These are phyloP conservation scores for Drosophila pallidifrons DNA, from an alignment of 1,140 invertebrate species.

Conservation along the genomic window DNA sequence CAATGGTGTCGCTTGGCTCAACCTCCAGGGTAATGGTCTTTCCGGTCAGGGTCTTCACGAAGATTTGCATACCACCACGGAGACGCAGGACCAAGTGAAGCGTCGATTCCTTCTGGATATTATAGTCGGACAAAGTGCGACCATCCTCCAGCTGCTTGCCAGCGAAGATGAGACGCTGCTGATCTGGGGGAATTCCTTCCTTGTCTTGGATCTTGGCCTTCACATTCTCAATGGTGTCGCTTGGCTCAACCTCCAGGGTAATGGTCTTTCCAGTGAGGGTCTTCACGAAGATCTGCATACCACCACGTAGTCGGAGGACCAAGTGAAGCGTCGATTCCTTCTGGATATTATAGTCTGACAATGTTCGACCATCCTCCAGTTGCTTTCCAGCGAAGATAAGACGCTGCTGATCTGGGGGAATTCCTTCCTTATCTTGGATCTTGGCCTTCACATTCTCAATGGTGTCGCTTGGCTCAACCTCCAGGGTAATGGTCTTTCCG, in stretches of 20 bases:
- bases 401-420: conserved; percentile 90
- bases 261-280: conserved; percentile 92
- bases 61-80: conserved; percentile 61
- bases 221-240: conserved; percentile 94
- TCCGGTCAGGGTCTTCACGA: conserved; percentile 93
- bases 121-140: conserved; percentile 92
- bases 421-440: conserved; percentile 91
- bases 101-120: conserved; percentile 96
- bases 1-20: conserved; percentile 92
- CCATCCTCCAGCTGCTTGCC: conserved; percentile 93
- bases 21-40: conserved; percentile 94
- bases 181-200: conserved; percentile 90
- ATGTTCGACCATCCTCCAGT: conserved; percentile 91
- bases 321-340: conserved; percentile 96
- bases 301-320: conserved; percentile 92
- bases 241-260: conserved; percentile 92
- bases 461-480: conserved; percentile 92
- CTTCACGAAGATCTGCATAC: conserved; percentile 73
- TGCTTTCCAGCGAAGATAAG: conserved; percentile 92
- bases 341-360: conserved; percentile 94
- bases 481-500: conserved; percentile 93
- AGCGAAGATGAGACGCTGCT: conserved; percentile 91
- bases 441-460: conserved; percentile 94
- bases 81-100: conserved; percentile 92
- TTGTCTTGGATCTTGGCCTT: conserved; percentile 92